phyloP scores from a whole-genome alignment of 2,888 invertebrate species.

The Deilephila elpenor region DNA sequence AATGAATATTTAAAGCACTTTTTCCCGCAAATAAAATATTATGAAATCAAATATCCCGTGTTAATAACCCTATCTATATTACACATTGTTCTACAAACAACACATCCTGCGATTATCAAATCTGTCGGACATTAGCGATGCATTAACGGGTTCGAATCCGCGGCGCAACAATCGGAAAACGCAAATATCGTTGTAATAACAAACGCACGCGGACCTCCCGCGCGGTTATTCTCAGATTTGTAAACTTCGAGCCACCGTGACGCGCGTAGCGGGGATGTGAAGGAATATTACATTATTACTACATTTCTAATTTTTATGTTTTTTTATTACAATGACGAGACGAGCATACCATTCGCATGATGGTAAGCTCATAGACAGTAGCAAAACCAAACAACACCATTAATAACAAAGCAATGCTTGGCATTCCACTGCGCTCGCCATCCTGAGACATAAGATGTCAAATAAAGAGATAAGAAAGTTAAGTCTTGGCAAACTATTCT shows the following conservation, averaged over 20 bases:
- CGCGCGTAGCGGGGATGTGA: neutral
- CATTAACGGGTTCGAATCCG: constrained; percentile 56
- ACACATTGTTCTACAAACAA: constrained; percentile 37
- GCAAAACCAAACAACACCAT: no score
- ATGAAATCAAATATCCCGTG: neutral
- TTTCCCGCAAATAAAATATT: no score
- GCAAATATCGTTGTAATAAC: constrained; percentile 47
- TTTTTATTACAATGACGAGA: no score
- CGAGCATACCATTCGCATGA: no score
- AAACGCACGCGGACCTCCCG: constrained; percentile 47
- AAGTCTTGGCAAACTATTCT: no score
- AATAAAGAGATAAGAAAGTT: no score
- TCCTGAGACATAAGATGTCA: no score
- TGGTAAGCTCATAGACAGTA: no score
- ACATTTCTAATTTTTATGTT: no score
- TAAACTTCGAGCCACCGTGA: neutral
- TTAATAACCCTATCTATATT: neutral
- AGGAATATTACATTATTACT: neutral
- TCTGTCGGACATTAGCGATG: constrained; percentile 56
- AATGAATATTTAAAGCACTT: no score
- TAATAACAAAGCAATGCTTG: no score
- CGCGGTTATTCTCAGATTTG: constrained; percentile 34
- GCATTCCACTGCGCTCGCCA: no score
- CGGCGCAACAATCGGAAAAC: constrained; percentile 35
- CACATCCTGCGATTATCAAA: constrained; percentile 48